A percentile compares a stretch with the other conserved stretches of the same genome.
Conservation (phyloP, 2,888 invertebrate species). For the Ellobium chinense region DNA sequence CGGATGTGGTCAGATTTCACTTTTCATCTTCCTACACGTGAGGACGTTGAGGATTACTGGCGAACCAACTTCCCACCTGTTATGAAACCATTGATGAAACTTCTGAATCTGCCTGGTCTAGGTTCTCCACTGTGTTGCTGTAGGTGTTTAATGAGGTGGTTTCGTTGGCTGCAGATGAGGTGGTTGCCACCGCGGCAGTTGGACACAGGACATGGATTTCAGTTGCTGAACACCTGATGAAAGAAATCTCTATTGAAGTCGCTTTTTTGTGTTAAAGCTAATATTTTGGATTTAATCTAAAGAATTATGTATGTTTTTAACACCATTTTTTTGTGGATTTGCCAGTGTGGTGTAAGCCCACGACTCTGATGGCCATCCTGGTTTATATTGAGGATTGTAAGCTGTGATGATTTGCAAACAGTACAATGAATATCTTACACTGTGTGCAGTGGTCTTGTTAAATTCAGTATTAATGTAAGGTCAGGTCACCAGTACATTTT, state of each 20-base stretch:
- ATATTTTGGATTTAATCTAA: too few relatives aligned
- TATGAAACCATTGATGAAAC: slow-evolving; percentile 69
- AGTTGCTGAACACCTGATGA: slow-evolving; percentile 68
- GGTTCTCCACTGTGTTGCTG: slow-evolving; percentile 70
- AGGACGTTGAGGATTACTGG: slow-evolving; percentile 76
- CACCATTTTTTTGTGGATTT: too few relatives aligned
- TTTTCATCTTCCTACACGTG: slow-evolving; percentile 73
- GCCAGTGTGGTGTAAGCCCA: too few relatives aligned
- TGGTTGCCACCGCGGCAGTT: slow-evolving; percentile 75
- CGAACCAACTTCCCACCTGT: slow-evolving; percentile 71
- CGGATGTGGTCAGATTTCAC: slow-evolving; percentile 75
- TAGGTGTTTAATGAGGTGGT: slow-evolving; percentile 66
- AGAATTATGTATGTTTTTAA: too few relatives aligned
- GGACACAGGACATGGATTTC: slow-evolving; percentile 78
- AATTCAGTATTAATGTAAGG: not conserved
- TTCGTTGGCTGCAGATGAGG: slow-evolving; percentile 71
- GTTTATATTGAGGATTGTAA: too few relatives aligned
- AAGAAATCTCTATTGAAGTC: too few relatives aligned
- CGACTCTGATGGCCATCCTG: too few relatives aligned
- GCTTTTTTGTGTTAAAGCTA: too few relatives aligned
- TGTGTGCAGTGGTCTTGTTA: not conserved
- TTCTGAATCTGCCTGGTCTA: slow-evolving; percentile 67
- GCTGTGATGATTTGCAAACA: not conserved
- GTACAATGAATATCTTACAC: not conserved
- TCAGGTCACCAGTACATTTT: too few relatives aligned